Conservation (phyloP, 2,797 vertebrate species). For the Acrossocheilus wenchowensis region DNA sequence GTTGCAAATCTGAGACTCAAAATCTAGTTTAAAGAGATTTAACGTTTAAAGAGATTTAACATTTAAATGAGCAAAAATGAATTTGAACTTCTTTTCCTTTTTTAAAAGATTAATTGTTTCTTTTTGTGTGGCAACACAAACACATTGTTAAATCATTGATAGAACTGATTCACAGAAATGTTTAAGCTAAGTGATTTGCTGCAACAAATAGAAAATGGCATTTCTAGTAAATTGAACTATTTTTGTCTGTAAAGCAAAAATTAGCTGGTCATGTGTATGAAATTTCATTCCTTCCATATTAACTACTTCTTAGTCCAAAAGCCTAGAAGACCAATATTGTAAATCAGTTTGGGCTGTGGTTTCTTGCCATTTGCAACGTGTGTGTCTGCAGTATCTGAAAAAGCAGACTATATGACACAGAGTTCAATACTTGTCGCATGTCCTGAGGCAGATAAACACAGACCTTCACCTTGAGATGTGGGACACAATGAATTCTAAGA, state of each 20-base stretch:
- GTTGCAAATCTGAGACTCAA: neutral
- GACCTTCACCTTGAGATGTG: constrained; percentile 11
- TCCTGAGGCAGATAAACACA: neutral
- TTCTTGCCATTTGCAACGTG: neutral
- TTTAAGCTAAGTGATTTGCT: neutral
- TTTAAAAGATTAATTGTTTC: too few relatives aligned
- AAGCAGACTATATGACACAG: neutral
- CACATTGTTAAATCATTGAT: neutral
- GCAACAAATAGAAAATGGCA: neutral
- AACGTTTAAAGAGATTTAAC: neutral
- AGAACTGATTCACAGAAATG: neutral
- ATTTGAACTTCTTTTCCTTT: too few relatives aligned
- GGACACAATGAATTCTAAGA: neutral
- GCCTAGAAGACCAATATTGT: neutral
- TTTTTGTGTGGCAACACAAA: too few relatives aligned
- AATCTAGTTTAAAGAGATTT: neutral
- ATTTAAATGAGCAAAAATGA: neutral
- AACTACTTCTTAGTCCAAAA: neutral
- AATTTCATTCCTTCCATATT: neutral
- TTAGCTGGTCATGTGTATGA: neutral
- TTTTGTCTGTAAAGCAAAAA: neutral
- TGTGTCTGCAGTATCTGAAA: neutral
- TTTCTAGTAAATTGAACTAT: neutral
- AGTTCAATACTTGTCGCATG: neutral
- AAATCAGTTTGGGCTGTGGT: neutral